Evolutionary conservation across 35 echinoderm and acorn worm genomes (phyloP).

Genomic region (Stichopus chloronotus): DNA sequence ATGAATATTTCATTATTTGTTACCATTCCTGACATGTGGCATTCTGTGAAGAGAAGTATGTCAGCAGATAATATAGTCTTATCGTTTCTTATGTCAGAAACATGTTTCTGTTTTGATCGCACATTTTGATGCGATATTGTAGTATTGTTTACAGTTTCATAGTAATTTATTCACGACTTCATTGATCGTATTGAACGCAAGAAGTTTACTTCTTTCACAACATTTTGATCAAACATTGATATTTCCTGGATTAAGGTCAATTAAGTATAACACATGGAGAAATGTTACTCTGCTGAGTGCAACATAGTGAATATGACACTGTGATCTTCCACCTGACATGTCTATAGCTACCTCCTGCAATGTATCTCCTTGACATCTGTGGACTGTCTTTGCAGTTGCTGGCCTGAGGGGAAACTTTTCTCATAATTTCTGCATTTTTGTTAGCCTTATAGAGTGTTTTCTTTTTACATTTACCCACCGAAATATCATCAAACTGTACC

Average conservation of each 20-base stretch:
- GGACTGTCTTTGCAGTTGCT: constrained; percentile 34
- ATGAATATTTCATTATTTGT: too few relatives aligned
- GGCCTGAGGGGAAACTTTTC: constrained; percentile 52
- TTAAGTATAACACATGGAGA: neutral
- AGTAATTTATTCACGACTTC: neutral
- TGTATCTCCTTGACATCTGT: constrained; percentile 59
- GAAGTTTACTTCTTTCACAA: neutral
- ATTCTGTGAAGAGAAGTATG: constrained; percentile 50
- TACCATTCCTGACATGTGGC: constrained; percentile 15
- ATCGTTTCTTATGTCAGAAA: constrained; percentile 16
- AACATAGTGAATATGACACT: neutral
- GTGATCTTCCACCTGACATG: constrained; percentile 12
- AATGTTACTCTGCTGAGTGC: constrained; percentile 47
- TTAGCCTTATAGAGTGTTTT: too few relatives aligned
- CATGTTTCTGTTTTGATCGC: neutral
- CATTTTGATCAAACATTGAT: neutral
- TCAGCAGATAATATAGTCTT: constrained; percentile 31
- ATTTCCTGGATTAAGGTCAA: neutral
- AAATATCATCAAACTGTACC: constrained; percentile 19
- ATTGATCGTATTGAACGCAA: neutral
- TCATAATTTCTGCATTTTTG: constrained; percentile 45
- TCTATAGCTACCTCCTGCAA: constrained; percentile 4
- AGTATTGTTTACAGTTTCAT: neutral
- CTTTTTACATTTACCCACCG: constrained; percentile 24
- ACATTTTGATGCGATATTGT: constrained; percentile 23